Percentiles rank a stretch among this genome's conserved stretches.
Evolutionary conservation across 2,888 invertebrate species (phyloP).

Genomic region (Hesperia comma): DNA sequence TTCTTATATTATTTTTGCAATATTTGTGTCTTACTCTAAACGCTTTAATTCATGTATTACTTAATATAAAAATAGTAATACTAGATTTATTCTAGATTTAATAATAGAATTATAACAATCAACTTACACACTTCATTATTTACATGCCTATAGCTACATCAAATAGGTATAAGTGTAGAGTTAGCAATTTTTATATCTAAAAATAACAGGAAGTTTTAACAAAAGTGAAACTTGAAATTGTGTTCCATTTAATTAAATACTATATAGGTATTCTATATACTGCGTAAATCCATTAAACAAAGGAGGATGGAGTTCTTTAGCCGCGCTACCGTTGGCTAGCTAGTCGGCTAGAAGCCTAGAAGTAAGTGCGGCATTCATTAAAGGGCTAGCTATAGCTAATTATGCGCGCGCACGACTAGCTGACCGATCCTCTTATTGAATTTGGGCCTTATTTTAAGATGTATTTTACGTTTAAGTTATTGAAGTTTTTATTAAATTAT

Average conservation of each 20-base stretch:
- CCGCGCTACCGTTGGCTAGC: background rate
- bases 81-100: too few species aligned
- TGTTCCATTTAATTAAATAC: background rate
- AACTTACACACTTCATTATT: too few species aligned
- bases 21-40: too few species aligned
- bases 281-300: constrained; percentile 7
- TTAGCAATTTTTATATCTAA: too few species aligned
- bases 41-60: too few species aligned
- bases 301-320: constrained; percentile 18
- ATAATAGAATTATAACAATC: too few species aligned
- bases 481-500: too few species aligned
- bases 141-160: too few species aligned
- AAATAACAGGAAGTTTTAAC: too few species aligned
- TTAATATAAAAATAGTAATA: too few species aligned
- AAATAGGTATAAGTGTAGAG: too few species aligned
- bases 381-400: constrained; percentile 19
- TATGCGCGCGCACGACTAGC: constrained; percentile 24
- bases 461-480: background rate
- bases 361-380: constrained; percentile 11
- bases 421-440: constrained; percentile 10
- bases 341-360: background rate
- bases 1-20: too few species aligned
- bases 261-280: background rate
- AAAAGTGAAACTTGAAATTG: background rate
- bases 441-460: background rate